Conservation (phyloP, 2,797 vertebrate species). For the Lophotriccus pileatus region DNA sequence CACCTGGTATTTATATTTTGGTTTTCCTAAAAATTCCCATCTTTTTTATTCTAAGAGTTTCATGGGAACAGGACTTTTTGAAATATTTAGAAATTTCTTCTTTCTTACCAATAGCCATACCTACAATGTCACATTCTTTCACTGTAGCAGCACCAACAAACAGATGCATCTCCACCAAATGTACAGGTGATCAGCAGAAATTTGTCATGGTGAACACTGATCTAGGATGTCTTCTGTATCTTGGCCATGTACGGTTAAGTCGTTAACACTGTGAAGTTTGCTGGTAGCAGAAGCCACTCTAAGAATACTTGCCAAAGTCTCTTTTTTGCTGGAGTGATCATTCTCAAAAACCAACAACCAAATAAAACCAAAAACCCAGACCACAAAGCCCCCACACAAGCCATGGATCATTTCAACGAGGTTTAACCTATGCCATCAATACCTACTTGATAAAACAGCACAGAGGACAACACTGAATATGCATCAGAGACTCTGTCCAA, state of each 20-base stretch:
- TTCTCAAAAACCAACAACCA: neutral
- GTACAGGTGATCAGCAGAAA: accelerated
- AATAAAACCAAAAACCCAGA: neutral
- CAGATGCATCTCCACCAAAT: neutral
- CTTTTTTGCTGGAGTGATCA: neutral
- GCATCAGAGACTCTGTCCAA: neutral
- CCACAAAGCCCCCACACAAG: neutral
- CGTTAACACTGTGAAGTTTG: neutral
- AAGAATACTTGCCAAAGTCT: neutral
- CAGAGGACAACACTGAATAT: neutral
- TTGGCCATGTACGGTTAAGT: neutral
- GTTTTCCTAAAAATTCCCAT: neutral
- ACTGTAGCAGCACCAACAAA: neutral
- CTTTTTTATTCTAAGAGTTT: neutral
- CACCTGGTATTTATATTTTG: neutral
- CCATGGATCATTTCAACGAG: neutral
- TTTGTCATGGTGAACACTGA: neutral
- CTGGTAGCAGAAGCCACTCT: neutral
- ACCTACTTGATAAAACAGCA: neutral
- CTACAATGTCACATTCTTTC: accelerated
- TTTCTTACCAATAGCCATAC: neutral
- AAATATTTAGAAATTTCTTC: neutral
- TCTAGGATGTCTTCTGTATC: neutral
- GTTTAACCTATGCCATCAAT: neutral
- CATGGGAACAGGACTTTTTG: neutral